Base-by-base conservation (phyloP, 2,888 invertebrate genomes). In the Rutpela maculata region DNA sequence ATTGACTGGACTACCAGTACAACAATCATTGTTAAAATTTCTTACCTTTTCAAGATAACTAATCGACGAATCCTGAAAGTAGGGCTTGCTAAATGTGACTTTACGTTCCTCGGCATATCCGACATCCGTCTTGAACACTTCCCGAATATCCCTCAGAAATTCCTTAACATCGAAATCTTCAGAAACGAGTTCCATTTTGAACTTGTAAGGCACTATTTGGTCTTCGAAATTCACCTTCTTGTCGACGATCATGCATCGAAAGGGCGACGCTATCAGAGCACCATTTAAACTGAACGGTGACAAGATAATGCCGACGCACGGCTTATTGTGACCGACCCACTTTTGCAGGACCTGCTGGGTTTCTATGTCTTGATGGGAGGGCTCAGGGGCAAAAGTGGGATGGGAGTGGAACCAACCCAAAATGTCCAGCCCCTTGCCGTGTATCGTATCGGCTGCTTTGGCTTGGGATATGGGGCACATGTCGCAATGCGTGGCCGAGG, bases 391-490 rank as follows among this genome's bases (percentile, higher is more conserved):
- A 90, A 95, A 95, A 26, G 90, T 89, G 1, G 95, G 95, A 90
- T 95, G 95, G 35, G 95, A 95, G 91, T 95, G 95, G 89, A 95
- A 95, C 95, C 95, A 95, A 26, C 94, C 95, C 75, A 93, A 91
- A 73, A 80, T 65, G 26, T 77, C 77, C 9, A 75, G 57, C 1
- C 75, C 69, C 62, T 74, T 78, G 31, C 59, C 78, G 6, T 89
- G 89, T 31, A 95, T 91, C 38, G 85, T 86, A 81, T 93, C 93
- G 71, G 93, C 92, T 2, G 94, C 94, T 78, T 88, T 88, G 6
- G 93, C 92, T 86, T 95, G 93, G 3, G 93, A 93, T 19, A 94
- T 93, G 0, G 95, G 95, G 84, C 95, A 95, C 95, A 95, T 95
- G 83, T 95, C 95, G 87, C 95, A 95, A 89, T 94, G 94, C 73